Conservation (phyloP, 2,888 invertebrate genomes). For the Hyles lineata region DNA sequence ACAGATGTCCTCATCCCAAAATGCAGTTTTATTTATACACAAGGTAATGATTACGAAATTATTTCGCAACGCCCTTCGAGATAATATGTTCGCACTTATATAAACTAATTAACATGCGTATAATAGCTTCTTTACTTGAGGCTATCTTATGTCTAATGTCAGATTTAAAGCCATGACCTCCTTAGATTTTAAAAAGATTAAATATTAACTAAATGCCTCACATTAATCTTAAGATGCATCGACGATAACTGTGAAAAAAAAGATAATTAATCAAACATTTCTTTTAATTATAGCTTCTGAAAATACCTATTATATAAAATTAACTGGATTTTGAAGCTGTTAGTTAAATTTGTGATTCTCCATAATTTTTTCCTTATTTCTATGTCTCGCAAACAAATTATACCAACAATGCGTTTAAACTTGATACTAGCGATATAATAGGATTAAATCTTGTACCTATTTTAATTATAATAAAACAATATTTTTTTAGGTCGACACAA, state of each 20-base stretch:
- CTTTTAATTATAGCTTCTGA: no score
- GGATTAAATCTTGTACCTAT: neutral
- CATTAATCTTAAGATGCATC: no score
- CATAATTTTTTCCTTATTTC: no score
- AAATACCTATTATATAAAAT: no score
- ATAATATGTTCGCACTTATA: neutral
- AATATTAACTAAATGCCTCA: no score
- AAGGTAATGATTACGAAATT: conserved; percentile 75
- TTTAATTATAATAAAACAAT: conserved; percentile 14
- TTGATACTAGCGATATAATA: no score
- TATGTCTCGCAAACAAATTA: no score
- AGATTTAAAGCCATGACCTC: neutral
- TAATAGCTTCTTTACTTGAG: neutral
- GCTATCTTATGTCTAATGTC: neutral
- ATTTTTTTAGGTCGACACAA: conserved; percentile 87
- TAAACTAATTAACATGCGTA: neutral
- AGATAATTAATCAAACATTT: no score
- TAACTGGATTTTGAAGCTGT: no score
- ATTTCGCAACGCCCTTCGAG: neutral
- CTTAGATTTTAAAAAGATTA: neutral
- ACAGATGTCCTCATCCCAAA: conserved; percentile 91
- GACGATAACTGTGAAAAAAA: no score
- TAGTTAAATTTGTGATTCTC: no score
- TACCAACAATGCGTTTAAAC: no score
- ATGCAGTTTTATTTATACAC: conserved; percentile 94